Percentiles rank a stretch among this genome's conserved stretches.
Evolutionary conservation across 2,888 invertebrate genomes (phyloP).

Genomic region (Drosophila parthenogenetica): DNA sequence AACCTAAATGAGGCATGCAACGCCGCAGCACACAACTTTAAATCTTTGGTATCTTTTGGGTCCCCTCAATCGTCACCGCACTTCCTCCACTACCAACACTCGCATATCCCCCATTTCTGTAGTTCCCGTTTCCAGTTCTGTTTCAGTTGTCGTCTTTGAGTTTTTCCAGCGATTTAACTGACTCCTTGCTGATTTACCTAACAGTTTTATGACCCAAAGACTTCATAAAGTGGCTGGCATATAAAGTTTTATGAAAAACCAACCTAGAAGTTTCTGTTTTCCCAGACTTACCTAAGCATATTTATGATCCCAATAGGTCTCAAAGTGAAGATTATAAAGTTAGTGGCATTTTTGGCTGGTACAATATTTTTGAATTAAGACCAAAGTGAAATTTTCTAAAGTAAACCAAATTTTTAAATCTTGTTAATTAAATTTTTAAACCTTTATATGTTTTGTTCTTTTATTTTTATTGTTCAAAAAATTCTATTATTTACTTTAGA

Average conservation of each 20-base stretch:
- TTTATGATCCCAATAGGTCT: not conserved
- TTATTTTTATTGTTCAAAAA: too few species aligned
- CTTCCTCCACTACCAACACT: not conserved
- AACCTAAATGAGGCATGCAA: constrained; percentile 51
- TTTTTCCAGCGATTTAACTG: constrained; percentile 14
- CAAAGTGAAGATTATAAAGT: not conserved
- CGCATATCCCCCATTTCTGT: too few species aligned
- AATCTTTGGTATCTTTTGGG: constrained; percentile 12
- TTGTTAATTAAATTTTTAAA: too few species aligned
- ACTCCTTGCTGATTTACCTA: constrained; percentile 24
- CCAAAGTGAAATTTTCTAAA: too few species aligned
- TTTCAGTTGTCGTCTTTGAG: constrained; percentile 7
- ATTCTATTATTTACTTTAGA: too few species aligned
- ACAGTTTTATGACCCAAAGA: constrained; percentile 37
- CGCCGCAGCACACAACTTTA: constrained; percentile 26
- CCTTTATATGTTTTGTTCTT: too few species aligned
- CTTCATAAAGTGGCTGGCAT: constrained; percentile 33
- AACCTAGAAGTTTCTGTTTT: not conserved
- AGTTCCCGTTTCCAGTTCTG: not conserved
- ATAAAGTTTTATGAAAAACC: constrained; percentile 29
- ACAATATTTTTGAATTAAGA: too few species aligned
- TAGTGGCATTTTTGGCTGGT: too few species aligned
- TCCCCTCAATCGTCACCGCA: not conserved
- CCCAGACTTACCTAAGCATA: not conserved
- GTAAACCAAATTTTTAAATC: too few species aligned